Conservation (phyloP, 1,140 invertebrate genomes). For the Uloborus diversus region DNA sequence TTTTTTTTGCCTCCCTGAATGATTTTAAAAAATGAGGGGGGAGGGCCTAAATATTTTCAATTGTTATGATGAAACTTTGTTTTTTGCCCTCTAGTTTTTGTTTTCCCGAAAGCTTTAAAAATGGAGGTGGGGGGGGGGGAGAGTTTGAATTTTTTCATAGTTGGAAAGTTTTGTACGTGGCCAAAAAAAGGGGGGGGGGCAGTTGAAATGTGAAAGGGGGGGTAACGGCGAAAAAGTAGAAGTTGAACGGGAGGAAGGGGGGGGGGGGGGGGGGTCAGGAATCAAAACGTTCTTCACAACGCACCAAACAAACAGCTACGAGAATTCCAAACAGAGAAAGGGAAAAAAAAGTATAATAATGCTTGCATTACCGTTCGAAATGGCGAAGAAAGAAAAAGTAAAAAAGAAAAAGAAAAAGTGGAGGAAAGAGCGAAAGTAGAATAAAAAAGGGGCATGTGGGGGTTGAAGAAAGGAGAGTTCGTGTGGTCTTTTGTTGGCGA, state of each 20-base stretch:
- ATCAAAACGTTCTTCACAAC: background rate
- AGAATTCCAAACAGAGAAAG: background rate
- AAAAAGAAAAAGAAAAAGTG: background rate
- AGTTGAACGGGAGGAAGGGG: too few species aligned
- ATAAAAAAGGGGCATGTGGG: background rate
- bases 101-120: background rate
- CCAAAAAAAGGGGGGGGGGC: too few species aligned
- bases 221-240: too few species aligned
- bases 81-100: background rate
- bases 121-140: background rate
- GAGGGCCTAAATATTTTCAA: too few species aligned
- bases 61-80: background rate
- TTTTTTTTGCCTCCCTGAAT: too few species aligned
- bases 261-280: background rate
- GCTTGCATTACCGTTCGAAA: conserved; percentile 38
- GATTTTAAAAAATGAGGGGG: too few species aligned
- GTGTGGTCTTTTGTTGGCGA: conserved; percentile 46
- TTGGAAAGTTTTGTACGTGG: background rate
- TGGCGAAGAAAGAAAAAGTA: background rate
- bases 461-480: conserved; percentile 21
- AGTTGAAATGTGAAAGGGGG: background rate
- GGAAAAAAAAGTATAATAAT: conserved; percentile 22
- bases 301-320: background rate
- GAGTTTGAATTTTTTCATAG: background rate
- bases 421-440: background rate